These are phyloP conservation scores for Melinaea menophilus DNA, from an alignment of 2,888 invertebrate genomes.

Conservation along the genomic window DNA sequence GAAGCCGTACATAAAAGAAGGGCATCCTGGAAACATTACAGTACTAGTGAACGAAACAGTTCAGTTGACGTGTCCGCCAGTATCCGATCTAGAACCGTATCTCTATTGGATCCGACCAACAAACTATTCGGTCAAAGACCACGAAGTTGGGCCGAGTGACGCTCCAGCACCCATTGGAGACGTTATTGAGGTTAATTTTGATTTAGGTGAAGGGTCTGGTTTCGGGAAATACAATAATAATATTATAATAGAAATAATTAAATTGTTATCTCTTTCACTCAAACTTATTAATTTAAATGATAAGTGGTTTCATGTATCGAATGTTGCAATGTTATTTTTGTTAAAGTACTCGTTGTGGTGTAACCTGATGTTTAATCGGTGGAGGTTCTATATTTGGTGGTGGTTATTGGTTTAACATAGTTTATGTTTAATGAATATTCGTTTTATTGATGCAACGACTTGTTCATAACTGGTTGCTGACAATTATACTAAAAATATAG, in stretches of 20 bases:
- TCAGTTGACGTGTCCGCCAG: constrained; percentile 85
- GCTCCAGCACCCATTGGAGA: constrained; percentile 59
- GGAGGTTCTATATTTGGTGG: constrained; percentile 30
- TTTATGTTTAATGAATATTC: constrained; percentile 3
- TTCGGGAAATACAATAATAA: constrained; percentile 9
- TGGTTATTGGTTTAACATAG: constrained; percentile 16
- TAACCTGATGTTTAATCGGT: constrained; percentile 38
- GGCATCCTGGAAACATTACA: constrained; percentile 89
- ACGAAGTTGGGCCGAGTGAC: constrained; percentile 65
- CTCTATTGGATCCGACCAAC: constrained; percentile 86
- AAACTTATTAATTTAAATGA: constrained; percentile 7
- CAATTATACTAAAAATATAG: constrained; percentile 4
- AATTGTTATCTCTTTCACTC: neutral
- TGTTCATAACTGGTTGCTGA: constrained; percentile 6
- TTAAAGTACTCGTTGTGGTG: neutral
- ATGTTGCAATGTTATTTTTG: neutral
- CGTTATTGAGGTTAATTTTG: constrained; percentile 57
- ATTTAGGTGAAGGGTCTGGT: constrained; percentile 50
- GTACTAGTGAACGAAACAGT: constrained; percentile 84
- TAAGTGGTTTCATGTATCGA: constrained; percentile 17
- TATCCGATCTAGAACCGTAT: constrained; percentile 90
- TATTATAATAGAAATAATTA: too few species aligned
- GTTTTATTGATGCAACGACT: neutral
- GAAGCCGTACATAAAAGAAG: constrained; percentile 89
- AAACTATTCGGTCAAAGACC: constrained; percentile 58